A percentile compares a stretch with the other conserved stretches of the same genome.
Evolutionary conservation across 2,113 vertebrate species (phyloP).

Genomic region (Vireo altiloquus): DNA sequence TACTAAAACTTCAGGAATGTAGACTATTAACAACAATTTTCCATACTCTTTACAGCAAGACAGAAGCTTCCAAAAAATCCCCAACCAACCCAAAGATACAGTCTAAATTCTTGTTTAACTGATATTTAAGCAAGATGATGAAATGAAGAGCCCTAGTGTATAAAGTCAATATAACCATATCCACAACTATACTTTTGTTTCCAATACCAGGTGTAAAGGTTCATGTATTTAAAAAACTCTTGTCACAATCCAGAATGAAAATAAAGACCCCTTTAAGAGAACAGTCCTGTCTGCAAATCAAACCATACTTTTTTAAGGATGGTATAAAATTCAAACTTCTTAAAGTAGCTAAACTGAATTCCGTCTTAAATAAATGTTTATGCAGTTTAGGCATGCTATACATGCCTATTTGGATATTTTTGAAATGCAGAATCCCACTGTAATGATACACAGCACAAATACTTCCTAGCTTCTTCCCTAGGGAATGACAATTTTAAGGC

Average conservation of each 20-base stretch:
- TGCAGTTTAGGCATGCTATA: slow-evolving; percentile 1
- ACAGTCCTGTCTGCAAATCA: neutral
- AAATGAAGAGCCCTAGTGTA: neutral
- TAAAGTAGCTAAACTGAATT: neutral
- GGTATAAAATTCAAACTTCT: neutral
- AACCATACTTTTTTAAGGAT: neutral
- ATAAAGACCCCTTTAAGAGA: neutral
- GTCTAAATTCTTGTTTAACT: neutral
- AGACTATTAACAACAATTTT: neutral
- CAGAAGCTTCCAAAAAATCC: neutral
- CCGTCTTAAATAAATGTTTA: slow-evolving; percentile 38
- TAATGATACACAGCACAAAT: neutral
- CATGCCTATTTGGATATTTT: neutral
- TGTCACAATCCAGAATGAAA: neutral
- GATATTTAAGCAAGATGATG: neutral
- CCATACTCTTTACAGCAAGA: neutral
- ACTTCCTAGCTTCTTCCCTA: neutral
- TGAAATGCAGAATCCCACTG: slow-evolving; percentile 5
- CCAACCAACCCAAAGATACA: neutral
- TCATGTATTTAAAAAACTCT: neutral
- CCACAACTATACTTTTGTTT: neutral
- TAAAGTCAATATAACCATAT: neutral
- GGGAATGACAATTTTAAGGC: neutral
- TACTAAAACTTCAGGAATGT: neutral
- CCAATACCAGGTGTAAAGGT: neutral